Conservation (phyloP, 2,113 vertebrate species). For the Prinia subflava region DNA sequence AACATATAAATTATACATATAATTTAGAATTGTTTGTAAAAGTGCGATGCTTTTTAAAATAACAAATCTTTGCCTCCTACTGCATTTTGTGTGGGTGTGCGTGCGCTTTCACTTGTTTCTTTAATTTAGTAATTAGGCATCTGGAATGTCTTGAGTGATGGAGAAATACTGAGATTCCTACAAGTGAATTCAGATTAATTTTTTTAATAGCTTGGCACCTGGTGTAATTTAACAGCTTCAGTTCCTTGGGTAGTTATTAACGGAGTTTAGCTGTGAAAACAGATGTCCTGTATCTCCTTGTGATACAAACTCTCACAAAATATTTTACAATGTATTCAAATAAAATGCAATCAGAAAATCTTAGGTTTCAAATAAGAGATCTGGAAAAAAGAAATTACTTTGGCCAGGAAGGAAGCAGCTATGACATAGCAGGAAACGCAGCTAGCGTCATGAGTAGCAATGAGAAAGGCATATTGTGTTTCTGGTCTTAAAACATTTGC, state of each 20-base stretch:
- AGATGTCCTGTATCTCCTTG: neutral
- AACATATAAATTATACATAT: neutral
- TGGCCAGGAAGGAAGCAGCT: neutral
- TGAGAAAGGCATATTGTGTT: neutral
- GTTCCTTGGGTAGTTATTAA: neutral
- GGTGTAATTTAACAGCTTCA: constrained; percentile 24
- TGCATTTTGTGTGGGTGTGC: neutral
- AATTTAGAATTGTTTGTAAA: neutral
- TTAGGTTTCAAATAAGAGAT: neutral
- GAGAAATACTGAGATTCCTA: neutral
- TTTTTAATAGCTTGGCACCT: constrained; percentile 3
- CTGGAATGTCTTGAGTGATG: constrained; percentile 10
- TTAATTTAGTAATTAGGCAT: constrained; percentile 44
- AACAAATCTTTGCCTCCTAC: neutral
- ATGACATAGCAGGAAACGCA: neutral
- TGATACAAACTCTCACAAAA: neutral
- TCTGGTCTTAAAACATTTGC: neutral
- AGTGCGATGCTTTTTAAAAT: neutral
- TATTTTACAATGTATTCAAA: neutral
- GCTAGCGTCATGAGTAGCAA: neutral
- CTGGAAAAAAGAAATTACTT: neutral
- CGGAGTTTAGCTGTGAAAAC: constrained; percentile 21
- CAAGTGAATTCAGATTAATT: neutral
- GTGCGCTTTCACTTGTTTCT: rapidly evolving
- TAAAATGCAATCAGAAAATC: neutral